phyloP scores from a whole-genome alignment of 1,140 invertebrate genomes.

The Bicyclus anynana region DNA sequence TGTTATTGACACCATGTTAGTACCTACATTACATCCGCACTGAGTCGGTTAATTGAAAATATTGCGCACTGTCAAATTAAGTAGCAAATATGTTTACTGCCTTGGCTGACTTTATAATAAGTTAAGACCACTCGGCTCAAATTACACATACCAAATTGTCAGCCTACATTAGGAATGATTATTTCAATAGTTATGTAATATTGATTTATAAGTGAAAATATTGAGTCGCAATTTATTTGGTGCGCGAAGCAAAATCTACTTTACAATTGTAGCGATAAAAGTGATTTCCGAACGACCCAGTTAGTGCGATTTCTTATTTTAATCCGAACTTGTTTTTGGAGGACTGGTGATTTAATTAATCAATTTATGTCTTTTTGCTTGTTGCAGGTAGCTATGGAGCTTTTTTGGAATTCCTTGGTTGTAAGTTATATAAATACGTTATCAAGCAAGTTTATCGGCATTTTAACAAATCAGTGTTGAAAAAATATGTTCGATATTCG shows the following conservation, averaged over 20 bases:
- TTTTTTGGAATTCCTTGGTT: not conserved
- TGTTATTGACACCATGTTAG: too few relatives aligned
- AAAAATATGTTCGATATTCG: too few relatives aligned
- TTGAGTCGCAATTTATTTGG: not conserved
- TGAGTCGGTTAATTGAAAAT: too few relatives aligned
- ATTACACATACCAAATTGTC: constrained; percentile 9
- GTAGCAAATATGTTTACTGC: not conserved
- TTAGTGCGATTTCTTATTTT: constrained; percentile 1
- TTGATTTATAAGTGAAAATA: constrained; percentile 23
- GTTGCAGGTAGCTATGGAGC: constrained; percentile 16
- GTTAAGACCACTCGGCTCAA: not conserved
- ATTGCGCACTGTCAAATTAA: not conserved
- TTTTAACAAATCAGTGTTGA: too few relatives aligned
- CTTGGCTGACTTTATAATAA: not conserved
- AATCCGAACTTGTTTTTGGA: not conserved
- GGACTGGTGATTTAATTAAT: constrained; percentile 14
- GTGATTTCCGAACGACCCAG: not conserved
- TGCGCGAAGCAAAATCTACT: constrained; percentile 5
- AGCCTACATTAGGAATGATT: constrained; percentile 10
- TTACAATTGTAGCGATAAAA: not conserved
- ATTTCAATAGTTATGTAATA: constrained; percentile 15
- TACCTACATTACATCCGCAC: too few relatives aligned
- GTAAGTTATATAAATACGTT: not conserved
- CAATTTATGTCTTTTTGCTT: constrained; percentile 10
- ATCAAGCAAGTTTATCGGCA: not conserved